Evolutionary conservation across 2,888 invertebrate genomes (phyloP), one percentile per base, ranked within the genome.

Genomic region (Habroteleia sp.): DNA sequence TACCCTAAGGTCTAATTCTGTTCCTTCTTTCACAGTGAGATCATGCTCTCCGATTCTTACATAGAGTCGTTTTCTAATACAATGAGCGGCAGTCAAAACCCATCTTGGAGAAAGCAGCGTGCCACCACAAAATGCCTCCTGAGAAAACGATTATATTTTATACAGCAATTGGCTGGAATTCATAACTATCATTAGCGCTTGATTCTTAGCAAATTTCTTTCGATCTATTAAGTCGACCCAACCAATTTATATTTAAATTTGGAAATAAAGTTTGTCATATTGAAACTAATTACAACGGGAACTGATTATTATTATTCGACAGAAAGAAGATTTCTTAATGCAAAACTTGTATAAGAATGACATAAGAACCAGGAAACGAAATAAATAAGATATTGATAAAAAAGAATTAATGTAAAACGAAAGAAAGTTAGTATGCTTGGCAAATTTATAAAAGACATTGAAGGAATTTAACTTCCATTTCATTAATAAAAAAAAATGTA

Each of bases 41-140:
- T 97, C 95, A 85, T 97, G 94, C 82, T 97, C 97, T 0, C 97
- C 97, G 25, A 97, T 90, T 4, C 95, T 92, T 11, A 97, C 95
- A 81, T 92, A 93, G 8, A 97, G 91, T 31, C 93, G 92, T 76
- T 93, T 92, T 75, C 94, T 90, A 17, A 96, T 93, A 85, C 97
- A 97, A 84, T 97, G 97, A 0, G 96, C 96, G 0, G 96, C 96
- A 0, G 96, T 96, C 63, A 96, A 90, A 39, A 96, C 93, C 96
- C 96, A 97, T 39, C 93, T 91, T 0, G 94, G 91, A 0, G 94
- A 93, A 10, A 97, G 92, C 20, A 97, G 87, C 0, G 96, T 96
- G 1, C 96, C 97, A 0, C 96, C 96, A 84, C 96, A 97, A 84
- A 96, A 96, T 17, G 95, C 94, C 89, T 97, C 96, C 93, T 95